Conservation (phyloP, 2,797 vertebrate genomes). For the Galaxias olidus region DNA sequence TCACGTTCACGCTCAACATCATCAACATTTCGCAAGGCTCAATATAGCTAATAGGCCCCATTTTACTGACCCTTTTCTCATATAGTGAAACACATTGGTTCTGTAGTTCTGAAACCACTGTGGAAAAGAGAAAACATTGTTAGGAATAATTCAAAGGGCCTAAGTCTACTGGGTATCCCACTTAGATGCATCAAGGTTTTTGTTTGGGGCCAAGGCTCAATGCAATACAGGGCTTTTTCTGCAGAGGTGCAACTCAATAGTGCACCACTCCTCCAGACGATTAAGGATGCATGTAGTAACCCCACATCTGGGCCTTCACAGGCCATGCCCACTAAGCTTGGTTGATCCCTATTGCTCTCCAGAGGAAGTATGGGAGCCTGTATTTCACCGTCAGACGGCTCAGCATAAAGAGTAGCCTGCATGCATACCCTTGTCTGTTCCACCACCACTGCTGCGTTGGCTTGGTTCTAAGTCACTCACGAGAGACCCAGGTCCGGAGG, state of each 20-base stretch:
- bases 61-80: slow-evolving; percentile 22
- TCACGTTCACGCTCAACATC: slow-evolving; percentile 26
- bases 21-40: neutral
- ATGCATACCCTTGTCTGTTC: slow-evolving; percentile 67
- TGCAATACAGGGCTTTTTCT: slow-evolving; percentile 49
- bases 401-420: slow-evolving; percentile 66
- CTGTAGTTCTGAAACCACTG: slow-evolving; percentile 49
- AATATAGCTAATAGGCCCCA: slow-evolving; percentile 37
- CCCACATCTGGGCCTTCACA: slow-evolving; percentile 48
- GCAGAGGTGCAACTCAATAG: slow-evolving; percentile 46
- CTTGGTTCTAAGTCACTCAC: slow-evolving; percentile 70
- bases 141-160: slow-evolving; percentile 73
- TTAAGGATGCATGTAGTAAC: slow-evolving; percentile 60
- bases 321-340: slow-evolving; percentile 73
- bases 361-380: slow-evolving; percentile 65
- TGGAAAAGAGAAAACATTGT: slow-evolving; percentile 42
- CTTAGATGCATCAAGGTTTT: slow-evolving; percentile 64
- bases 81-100: slow-evolving; percentile 40
- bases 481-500: slow-evolving; percentile 61
- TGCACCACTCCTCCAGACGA: slow-evolving; percentile 51
- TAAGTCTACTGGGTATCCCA: slow-evolving; percentile 60
- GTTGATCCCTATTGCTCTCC: slow-evolving; percentile 77
- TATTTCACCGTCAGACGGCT: slow-evolving; percentile 66
- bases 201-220: slow-evolving; percentile 58
- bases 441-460: slow-evolving; percentile 63